A percentile compares a stretch with the other conserved stretches of the same genome.
phyloP scores from a whole-genome alignment of 2,888 invertebrate species.

The Andrena hattorfiana region DNA sequence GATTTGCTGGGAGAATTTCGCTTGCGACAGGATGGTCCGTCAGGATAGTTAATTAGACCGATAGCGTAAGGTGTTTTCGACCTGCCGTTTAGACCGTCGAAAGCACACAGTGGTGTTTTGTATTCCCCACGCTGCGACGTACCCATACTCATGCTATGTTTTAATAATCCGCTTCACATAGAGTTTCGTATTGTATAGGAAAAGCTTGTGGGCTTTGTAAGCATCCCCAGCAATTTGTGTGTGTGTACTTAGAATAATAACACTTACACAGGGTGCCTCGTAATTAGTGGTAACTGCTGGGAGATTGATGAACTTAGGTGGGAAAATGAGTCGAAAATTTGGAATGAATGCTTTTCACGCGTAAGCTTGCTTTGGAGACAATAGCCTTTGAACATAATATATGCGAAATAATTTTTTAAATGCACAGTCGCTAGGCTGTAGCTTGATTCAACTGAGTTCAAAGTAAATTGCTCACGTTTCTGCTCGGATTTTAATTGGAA shows the following conservation, averaged over 20 bases:
- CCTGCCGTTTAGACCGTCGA: neutral
- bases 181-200: neutral
- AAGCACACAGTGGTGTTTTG: slow-evolving; percentile 48
- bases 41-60: neutral
- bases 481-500: too few relatives aligned
- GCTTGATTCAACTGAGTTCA: too few relatives aligned
- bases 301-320: too few relatives aligned
- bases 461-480: too few relatives aligned
- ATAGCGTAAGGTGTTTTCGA: neutral
- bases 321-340: too few relatives aligned
- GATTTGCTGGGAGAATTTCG: neutral
- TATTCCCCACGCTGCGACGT: slow-evolving; percentile 78
- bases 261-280: neutral
- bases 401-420: too few relatives aligned
- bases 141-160: slow-evolving; percentile 81
- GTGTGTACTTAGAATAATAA: neutral
- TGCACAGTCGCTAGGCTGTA: too few relatives aligned
- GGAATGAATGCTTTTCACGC: too few relatives aligned
- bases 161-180: neutral
- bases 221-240: slow-evolving; percentile 23
- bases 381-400: too few relatives aligned
- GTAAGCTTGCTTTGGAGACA: too few relatives aligned
- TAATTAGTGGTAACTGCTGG: too few relatives aligned
- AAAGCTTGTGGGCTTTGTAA: neutral
- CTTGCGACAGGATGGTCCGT: slow-evolving; percentile 9